phyloP scores from a whole-genome alignment of 2,888 invertebrate genomes.

The Apeira syringaria region DNA sequence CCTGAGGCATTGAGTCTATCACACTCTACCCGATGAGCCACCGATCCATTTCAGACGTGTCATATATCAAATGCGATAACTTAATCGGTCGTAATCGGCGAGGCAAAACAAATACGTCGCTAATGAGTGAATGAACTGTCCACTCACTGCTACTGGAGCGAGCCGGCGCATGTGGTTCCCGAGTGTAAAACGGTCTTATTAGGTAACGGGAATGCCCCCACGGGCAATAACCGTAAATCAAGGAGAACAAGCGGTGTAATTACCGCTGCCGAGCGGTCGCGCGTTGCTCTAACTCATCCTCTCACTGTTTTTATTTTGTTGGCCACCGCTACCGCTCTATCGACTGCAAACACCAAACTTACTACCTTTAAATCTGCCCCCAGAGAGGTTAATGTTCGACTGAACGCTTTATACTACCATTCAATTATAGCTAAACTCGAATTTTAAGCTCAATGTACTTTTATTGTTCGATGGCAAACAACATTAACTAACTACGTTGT shows the following conservation, averaged over 20 bases:
- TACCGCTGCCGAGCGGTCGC: slow-evolving; percentile 81
- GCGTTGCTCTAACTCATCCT: slow-evolving; percentile 80
- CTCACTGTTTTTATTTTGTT: slow-evolving; percentile 80
- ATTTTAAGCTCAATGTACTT: slow-evolving; percentile 36
- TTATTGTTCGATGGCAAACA: slow-evolving; percentile 18
- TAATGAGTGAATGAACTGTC: slow-evolving; percentile 78
- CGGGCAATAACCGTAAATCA: slow-evolving; percentile 85
- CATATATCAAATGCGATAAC: slow-evolving; percentile 73
- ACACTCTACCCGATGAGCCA: slow-evolving; percentile 46
- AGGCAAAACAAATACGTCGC: slow-evolving; percentile 75
- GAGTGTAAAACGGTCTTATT: slow-evolving; percentile 82
- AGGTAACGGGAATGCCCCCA: slow-evolving; percentile 82
- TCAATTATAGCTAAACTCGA: slow-evolving; percentile 62
- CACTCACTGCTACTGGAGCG: slow-evolving; percentile 46
- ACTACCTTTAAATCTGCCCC: slow-evolving; percentile 79
- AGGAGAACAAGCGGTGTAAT: slow-evolving; percentile 84
- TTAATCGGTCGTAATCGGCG: slow-evolving; percentile 72
- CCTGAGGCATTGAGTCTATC: slow-evolving; percentile 43
- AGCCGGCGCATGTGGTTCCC: slow-evolving; percentile 74
- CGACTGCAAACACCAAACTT: slow-evolving; percentile 73
- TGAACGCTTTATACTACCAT: slow-evolving; percentile 69
- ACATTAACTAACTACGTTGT: slow-evolving; percentile 25
- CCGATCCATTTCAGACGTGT: slow-evolving; percentile 61
- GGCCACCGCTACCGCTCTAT: slow-evolving; percentile 76
- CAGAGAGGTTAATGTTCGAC: slow-evolving; percentile 69